Evolutionary conservation across 1,140 invertebrate species (phyloP).

Genomic region (Tetragnatha versicolor): DNA sequence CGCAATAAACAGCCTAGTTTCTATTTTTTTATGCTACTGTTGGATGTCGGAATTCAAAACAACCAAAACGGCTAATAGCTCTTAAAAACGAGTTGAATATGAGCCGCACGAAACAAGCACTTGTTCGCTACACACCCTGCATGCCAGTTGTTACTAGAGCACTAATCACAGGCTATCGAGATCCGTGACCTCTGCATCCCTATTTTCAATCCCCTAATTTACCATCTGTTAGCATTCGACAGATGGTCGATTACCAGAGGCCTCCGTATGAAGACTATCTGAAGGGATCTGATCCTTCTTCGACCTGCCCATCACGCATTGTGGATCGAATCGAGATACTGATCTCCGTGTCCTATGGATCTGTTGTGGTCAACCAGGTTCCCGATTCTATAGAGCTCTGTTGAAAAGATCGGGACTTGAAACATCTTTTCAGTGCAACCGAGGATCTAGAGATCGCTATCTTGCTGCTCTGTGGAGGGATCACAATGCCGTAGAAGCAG

Average conservation of each 20-base stretch:
- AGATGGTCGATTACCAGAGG: background rate
- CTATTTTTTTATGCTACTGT: no score
- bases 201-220: background rate
- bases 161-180: background rate
- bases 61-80: no score
- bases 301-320: background rate
- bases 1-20: no score
- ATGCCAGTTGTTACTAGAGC: background rate
- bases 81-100: no score
- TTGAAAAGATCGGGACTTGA: background rate
- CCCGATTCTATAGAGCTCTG: background rate
- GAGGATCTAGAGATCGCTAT: no score
- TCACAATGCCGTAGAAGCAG: no score
- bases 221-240: slow-evolving; percentile 7
- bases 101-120: background rate
- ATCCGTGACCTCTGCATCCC: background rate
- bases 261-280: background rate
- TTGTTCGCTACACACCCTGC: background rate
- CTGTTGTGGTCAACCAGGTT: background rate
- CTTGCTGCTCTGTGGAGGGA: no score
- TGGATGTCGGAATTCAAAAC: no score
- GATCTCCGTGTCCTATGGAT: background rate
- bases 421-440: no score
- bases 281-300: background rate
- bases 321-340: background rate